Percentiles rank a stretch among this genome's conserved stretches.
Conservation (phyloP, 2,888 invertebrate genomes). For the Pseudanteris insignis region DNA sequence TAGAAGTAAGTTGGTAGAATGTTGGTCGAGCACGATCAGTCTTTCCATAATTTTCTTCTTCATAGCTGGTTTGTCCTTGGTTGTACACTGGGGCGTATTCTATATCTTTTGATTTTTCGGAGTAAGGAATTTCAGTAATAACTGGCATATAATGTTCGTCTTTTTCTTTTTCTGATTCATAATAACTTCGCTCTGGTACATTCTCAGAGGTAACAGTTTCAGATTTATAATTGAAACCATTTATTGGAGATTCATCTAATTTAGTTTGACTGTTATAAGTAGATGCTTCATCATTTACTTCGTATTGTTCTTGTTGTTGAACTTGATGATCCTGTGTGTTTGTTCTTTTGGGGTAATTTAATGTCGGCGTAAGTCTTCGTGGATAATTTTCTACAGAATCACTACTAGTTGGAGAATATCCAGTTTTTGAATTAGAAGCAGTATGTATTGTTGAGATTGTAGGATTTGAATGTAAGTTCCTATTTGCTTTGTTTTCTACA, state of each 20-base stretch:
- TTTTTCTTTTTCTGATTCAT: conserved; percentile 48
- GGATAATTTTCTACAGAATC: conserved; percentile 33
- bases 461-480: conserved; percentile 13
- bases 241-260: conserved; percentile 52
- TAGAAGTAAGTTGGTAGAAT: conserved; percentile 21
- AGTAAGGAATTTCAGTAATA: conserved; percentile 47
- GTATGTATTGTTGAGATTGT: conserved; percentile 23
- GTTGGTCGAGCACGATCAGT: conserved; percentile 17
- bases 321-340: conserved; percentile 23
- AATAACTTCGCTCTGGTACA: conserved; percentile 51
- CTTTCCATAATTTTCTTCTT: conserved; percentile 37
- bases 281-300: conserved; percentile 37
- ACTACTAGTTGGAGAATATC: conserved; percentile 29
- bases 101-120: conserved; percentile 42
- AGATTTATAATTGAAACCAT: conserved; percentile 58
- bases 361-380: conserved; percentile 10
- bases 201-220: conserved; percentile 36
- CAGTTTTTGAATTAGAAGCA: conserved; percentile 41
- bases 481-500: conserved; percentile 5
- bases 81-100: conserved; percentile 49
- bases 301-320: conserved; percentile 37
- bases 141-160: conserved; percentile 46
- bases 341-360: conserved; percentile 27
- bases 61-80: conserved; percentile 41
- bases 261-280: conserved; percentile 30